A percentile compares a stretch with the other conserved stretches of the same genome.
Evolutionary conservation across 2,888 invertebrate genomes (phyloP).

Genomic region (Pilophorus perplexus): DNA sequence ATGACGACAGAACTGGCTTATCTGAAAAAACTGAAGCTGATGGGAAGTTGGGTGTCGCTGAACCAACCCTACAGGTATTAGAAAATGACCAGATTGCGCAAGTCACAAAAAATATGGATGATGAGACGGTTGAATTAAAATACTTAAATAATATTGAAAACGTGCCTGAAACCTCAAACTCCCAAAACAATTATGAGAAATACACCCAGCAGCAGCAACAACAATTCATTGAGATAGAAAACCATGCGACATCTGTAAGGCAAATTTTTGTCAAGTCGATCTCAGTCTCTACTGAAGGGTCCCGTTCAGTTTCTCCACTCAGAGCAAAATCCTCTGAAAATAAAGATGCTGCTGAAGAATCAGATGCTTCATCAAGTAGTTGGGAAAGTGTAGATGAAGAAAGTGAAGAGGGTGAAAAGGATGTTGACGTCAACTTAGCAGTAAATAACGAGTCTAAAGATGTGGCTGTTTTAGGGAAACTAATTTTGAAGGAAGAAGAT

Average conservation of each 20-base stretch:
- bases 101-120: too few species aligned
- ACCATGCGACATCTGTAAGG: not conserved
- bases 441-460: constrained; percentile 16
- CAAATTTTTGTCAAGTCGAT: constrained; percentile 32
- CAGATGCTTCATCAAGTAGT: not conserved
- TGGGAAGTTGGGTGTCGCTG: not conserved
- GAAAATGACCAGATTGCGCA: not conserved
- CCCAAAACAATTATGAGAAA: not conserved
- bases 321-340: not conserved
- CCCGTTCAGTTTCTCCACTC: not conserved
- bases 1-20: not conserved
- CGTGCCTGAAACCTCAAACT: not conserved
- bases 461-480: constrained; percentile 15
- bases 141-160: not conserved
- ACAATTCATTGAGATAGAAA: not conserved
- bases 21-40: not conserved
- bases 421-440: constrained; percentile 14
- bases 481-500: constrained; percentile 14
- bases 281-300: constrained; percentile 17
- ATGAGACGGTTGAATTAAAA: not conserved
- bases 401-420: not conserved
- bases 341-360: not conserved
- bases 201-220: not conserved
- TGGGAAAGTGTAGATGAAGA: constrained; percentile 28
- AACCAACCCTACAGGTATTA: not conserved